Conservation (phyloP, 2,888 invertebrate species). For the Tiliacea citrago region DNA sequence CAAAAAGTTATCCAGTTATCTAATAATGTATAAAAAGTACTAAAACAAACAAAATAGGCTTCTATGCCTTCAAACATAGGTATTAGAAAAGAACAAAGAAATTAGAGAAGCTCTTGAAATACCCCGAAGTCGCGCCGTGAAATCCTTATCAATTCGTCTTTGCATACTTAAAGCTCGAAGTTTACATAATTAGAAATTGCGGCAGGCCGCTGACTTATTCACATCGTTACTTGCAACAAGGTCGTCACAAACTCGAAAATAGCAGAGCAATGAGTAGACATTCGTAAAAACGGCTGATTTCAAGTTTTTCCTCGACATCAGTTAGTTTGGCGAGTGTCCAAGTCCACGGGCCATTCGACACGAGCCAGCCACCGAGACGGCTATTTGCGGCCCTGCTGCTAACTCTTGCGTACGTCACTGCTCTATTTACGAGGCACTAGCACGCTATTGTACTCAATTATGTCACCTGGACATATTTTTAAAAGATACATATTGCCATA, state of each 20-base stretch:
- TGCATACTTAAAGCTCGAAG: slow-evolving; percentile 57
- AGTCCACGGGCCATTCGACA: slow-evolving; percentile 84
- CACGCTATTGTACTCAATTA: slow-evolving; percentile 85
- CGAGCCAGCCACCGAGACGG: slow-evolving; percentile 82
- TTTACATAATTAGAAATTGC: slow-evolving; percentile 81
- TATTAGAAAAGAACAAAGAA: slow-evolving; percentile 5
- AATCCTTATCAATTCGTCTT: slow-evolving; percentile 62
- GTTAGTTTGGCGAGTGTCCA: slow-evolving; percentile 82
- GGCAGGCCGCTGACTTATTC: slow-evolving; percentile 83
- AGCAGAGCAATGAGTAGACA: slow-evolving; percentile 84
- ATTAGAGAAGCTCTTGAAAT: slow-evolving; percentile 41
- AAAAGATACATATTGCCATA: slow-evolving; percentile 67
- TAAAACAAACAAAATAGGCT: background rate
- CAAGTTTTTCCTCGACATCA: slow-evolving; percentile 82
- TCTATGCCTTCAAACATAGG: background rate
- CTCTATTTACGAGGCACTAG: slow-evolving; percentile 86
- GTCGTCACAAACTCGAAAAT: slow-evolving; percentile 87
- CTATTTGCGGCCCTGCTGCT: slow-evolving; percentile 87
- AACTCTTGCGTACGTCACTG: slow-evolving; percentile 85
- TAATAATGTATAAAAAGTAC: background rate
- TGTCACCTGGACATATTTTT: slow-evolving; percentile 84
- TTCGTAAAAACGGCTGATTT: slow-evolving; percentile 88
- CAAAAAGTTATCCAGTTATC: background rate
- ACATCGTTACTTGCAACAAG: slow-evolving; percentile 82
- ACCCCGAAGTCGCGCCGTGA: slow-evolving; percentile 28